A percentile compares a stretch with the other conserved stretches of the same genome.
Conservation (phyloP, 2,113 vertebrate genomes). For the Antigone vipio region DNA sequence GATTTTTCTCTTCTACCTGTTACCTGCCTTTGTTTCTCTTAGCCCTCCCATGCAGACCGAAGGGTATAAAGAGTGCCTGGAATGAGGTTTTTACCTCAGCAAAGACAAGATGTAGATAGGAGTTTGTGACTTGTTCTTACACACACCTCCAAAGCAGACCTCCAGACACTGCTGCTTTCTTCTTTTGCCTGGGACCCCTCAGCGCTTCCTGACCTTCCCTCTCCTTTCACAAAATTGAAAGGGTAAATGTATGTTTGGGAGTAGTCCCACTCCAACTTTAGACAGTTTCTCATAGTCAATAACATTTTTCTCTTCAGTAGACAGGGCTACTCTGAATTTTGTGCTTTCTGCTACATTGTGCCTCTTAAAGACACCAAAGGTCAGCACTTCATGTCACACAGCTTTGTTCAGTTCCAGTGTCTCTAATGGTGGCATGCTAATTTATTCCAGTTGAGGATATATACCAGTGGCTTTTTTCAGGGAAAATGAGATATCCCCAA, state of each 20-base stretch:
- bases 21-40: not conserved
- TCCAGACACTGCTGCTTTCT: not conserved
- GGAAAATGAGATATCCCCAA: not conserved
- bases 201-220: not conserved
- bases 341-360: not conserved
- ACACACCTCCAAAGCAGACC: not conserved
- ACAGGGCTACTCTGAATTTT: not conserved
- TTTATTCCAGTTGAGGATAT: not conserved
- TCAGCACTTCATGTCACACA: not conserved
- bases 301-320: not conserved
- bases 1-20: not conserved
- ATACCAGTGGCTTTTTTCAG: not conserved
- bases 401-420: not conserved
- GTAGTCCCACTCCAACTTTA: not conserved
- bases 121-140: not conserved
- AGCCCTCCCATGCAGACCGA: not conserved
- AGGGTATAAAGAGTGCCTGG: not conserved
- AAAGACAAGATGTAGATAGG: not conserved
- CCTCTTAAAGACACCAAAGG: not conserved
- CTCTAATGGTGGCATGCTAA: not conserved
- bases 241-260: accelerated
- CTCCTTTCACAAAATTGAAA: not conserved
- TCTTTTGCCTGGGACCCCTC: not conserved
- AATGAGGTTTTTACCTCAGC: not conserved
- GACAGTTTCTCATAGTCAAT: not conserved